Evolutionary conservation across 2,888 invertebrate species (phyloP).

Genomic region (Sclerodermus sp.): DNA sequence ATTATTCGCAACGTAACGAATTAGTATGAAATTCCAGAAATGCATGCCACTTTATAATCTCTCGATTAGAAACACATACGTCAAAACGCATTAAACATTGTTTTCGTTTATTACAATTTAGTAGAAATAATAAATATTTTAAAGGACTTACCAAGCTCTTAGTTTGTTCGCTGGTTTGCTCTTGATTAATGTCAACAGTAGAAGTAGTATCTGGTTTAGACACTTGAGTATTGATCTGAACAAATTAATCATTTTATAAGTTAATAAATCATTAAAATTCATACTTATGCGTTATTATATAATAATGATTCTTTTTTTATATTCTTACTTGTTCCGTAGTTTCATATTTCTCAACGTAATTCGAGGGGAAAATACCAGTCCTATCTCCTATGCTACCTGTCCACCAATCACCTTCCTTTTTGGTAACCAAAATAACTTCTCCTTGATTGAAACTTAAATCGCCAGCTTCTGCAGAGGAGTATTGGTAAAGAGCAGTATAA

Average conservation of each 20-base stretch:
- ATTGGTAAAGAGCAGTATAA: constrained; percentile 88
- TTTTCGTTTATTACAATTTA: too few relatives aligned
- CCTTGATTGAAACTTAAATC: constrained; percentile 87
- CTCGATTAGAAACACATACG: constrained; percentile 12
- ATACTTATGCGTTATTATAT: too few relatives aligned
- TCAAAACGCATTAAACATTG: too few relatives aligned
- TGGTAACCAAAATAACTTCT: constrained; percentile 83
- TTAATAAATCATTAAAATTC: too few relatives aligned
- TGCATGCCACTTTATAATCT: too few relatives aligned
- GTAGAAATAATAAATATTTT: constrained; percentile 9
- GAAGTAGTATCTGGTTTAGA: too few relatives aligned
- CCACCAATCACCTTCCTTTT: constrained; percentile 98
- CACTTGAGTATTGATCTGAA: too few relatives aligned
- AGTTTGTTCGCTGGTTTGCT: not conserved
- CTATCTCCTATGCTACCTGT: constrained; percentile 84
- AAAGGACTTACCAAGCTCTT: not conserved
- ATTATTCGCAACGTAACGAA: too few relatives aligned
- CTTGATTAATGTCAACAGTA: not conserved
- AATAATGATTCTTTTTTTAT: too few relatives aligned
- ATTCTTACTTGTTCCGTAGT: constrained; percentile 45
- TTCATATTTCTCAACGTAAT: constrained; percentile 84
- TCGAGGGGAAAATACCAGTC: constrained; percentile 95
- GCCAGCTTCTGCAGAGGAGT: constrained; percentile 84
- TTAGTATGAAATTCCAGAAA: too few relatives aligned
- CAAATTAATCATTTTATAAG: too few relatives aligned